Base-by-base conservation (phyloP, 2,113 vertebrate genomes). In the Brienomyrus longianalis region DNA sequence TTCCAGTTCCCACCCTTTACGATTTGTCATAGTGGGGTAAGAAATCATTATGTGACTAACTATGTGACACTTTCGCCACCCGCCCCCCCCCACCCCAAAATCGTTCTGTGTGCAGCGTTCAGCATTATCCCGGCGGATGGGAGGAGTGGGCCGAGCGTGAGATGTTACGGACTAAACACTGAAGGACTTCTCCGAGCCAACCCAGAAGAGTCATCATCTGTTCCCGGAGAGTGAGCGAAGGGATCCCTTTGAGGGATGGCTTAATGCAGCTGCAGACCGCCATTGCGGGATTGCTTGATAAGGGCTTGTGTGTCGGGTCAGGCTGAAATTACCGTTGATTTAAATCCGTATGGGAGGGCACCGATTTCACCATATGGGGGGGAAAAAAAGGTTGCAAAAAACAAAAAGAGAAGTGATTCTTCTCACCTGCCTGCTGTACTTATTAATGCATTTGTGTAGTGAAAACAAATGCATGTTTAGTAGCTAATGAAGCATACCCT, bases 41-140 rank as follows among this genome's bases (percentile, higher is more conserved):
- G 56, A 19, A 59, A 7, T 59, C 56, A 21, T 77, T 31, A 39
- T 11, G 15, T 39, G 13, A 31, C 1, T 6, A 39, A 39, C 13
- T 39, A 4, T 77, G 31, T 35, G 15, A 17, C 70, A 11, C 9
- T 77, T 31, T 31, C 9, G 0, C 27, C 27, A 31, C 27, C 27
- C 27, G 10, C 62, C 62, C 62, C n/a, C 66, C 66, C 31, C 13
- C 70, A 31, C 4, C 31, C 19, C 84, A 0, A 50, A 13, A 3
- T 54, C 2, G 6, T 88, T 43, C 74, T 83, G 96, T 83, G 96
- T 96, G 92, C 93, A 99, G 98, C 89, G 96, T 92, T 93, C 96
- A 95, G 90, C 94, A 98, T 87, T 99, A 96, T 91, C 93, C 94
- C 17, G 98, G 98, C 90, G 98, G 98, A 94, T 98, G 97, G 97